phyloP scores from a whole-genome alignment of 1,140 invertebrate genomes.

The Sesamia nonagrioides region DNA sequence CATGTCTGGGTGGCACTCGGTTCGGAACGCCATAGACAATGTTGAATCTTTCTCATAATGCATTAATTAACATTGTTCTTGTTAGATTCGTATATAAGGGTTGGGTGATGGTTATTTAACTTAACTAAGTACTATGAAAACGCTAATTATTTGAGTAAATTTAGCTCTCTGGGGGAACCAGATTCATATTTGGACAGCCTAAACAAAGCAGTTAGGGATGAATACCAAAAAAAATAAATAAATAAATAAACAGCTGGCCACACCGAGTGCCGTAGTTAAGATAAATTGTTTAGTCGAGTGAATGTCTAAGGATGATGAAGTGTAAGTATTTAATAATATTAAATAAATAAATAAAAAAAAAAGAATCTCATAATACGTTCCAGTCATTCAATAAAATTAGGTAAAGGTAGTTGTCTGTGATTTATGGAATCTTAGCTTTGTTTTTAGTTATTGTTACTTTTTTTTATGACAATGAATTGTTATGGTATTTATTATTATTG shows the following conservation, averaged over 20 bases:
- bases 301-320: constrained; percentile 58
- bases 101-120: background rate
- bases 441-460: constrained; percentile 64
- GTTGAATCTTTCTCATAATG: background rate
- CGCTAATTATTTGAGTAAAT: constrained; percentile 3
- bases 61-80: background rate
- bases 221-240: constrained; percentile 15
- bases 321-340: constrained; percentile 66
- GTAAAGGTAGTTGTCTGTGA: constrained; percentile 81
- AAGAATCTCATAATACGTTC: constrained; percentile 73
- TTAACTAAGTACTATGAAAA: constrained; percentile 25
- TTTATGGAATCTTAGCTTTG: constrained; percentile 73
- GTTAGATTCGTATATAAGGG: background rate
- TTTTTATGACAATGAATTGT: constrained; percentile 58
- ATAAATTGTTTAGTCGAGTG: constrained; percentile 71
- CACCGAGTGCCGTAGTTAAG: constrained; percentile 77
- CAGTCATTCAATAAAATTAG: constrained; percentile 69
- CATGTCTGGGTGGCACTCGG: constrained; percentile 70
- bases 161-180: constrained; percentile 9
- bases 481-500: constrained; percentile 53
- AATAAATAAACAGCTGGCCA: background rate
- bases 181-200: constrained; percentile 36
- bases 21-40: constrained; percentile 26
- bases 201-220: constrained; percentile 18
- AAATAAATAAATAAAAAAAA: constrained; percentile 52